Percentiles rank a stretch among this genome's conserved stretches.
phyloP scores from a whole-genome alignment of 2,888 invertebrate species.

The Ormyrus labotus region DNA sequence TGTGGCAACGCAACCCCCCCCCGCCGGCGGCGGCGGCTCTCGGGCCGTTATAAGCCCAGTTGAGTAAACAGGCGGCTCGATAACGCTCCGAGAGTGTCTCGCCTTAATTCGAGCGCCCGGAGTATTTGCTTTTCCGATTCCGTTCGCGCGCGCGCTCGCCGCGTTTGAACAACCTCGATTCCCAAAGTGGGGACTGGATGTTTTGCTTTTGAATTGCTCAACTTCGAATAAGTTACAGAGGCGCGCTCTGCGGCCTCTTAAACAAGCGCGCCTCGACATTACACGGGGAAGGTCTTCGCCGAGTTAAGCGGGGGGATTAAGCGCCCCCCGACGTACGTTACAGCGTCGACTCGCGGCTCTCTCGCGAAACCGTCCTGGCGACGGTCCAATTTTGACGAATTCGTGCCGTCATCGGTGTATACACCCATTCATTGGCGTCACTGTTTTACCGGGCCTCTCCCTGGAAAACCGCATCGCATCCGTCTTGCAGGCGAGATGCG shows the following conservation, averaged over 20 bases:
- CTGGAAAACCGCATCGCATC: slow-evolving; percentile 21
- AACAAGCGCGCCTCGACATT: background rate
- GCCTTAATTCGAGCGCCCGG: background rate
- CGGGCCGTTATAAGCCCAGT: background rate
- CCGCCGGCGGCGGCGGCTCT: background rate
- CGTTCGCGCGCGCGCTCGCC: too few relatives aligned
- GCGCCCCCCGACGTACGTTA: slow-evolving; percentile 15
- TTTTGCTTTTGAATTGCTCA: too few relatives aligned
- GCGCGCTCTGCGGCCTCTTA: too few relatives aligned
- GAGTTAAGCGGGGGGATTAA: background rate
- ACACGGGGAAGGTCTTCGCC: too few relatives aligned
- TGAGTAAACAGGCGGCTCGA: slow-evolving; percentile 15
- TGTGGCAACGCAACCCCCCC: slow-evolving; percentile 25
- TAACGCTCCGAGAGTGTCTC: background rate
- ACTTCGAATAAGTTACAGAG: too few relatives aligned
- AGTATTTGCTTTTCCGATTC: too few relatives aligned
- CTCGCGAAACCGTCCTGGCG: slow-evolving; percentile 62
- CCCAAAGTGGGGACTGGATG: too few relatives aligned
- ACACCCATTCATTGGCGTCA: slow-evolving; percentile 67
- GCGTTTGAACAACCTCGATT: too few relatives aligned
- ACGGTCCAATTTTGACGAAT: slow-evolving; percentile 71
- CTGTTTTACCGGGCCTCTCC: slow-evolving; percentile 65
- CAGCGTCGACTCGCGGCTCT: slow-evolving; percentile 9
- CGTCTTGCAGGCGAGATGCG: background rate
- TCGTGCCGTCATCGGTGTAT: slow-evolving; percentile 66